Evolutionary conservation across 92 coral and sea anemone genomes (phyloP).

Genomic region (Muricea muricata): DNA sequence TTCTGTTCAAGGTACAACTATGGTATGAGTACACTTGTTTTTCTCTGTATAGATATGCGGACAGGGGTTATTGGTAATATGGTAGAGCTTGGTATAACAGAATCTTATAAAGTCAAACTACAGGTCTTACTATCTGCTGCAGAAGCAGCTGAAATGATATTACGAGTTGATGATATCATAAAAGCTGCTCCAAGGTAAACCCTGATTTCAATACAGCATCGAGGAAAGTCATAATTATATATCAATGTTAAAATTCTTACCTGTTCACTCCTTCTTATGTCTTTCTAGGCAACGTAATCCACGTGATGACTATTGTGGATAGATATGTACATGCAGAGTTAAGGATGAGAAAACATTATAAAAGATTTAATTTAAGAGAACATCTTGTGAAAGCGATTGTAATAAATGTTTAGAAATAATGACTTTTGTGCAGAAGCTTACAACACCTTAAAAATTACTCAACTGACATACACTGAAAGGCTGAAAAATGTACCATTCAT

Average conservation of each 20-base stretch:
- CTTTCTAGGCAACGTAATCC: conserved; percentile 30
- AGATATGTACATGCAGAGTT: neutral
- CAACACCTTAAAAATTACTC: too few relatives aligned
- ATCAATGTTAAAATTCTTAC: too few relatives aligned
- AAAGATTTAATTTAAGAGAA: neutral
- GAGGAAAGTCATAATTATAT: too few relatives aligned
- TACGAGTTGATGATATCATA: conserved; percentile 94
- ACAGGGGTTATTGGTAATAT: conserved; percentile 89
- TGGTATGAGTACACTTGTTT: too few relatives aligned
- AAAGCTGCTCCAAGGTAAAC: conserved; percentile 97
- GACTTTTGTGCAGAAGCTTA: too few relatives aligned
- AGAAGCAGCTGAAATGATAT: conserved; percentile 97
- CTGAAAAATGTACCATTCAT: too few relatives aligned
- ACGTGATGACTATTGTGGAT: conserved; percentile 40
- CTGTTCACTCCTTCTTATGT: neutral
- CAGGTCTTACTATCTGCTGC: conserved; percentile 95
- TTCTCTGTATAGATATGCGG: conserved; percentile 72
- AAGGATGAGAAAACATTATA: neutral
- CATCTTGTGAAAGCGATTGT: neutral
- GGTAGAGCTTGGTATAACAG: conserved; percentile 94
- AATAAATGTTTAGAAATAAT: neutral
- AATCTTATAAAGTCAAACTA: conserved; percentile 91
- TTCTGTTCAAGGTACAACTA: too few relatives aligned
- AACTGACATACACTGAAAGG: too few relatives aligned
- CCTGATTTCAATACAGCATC: too few relatives aligned